A percentile compares a stretch with the other conserved stretches of the same genome.
Conservation (phyloP, 1,140 invertebrate genomes). For the Drosophila orena region DNA sequence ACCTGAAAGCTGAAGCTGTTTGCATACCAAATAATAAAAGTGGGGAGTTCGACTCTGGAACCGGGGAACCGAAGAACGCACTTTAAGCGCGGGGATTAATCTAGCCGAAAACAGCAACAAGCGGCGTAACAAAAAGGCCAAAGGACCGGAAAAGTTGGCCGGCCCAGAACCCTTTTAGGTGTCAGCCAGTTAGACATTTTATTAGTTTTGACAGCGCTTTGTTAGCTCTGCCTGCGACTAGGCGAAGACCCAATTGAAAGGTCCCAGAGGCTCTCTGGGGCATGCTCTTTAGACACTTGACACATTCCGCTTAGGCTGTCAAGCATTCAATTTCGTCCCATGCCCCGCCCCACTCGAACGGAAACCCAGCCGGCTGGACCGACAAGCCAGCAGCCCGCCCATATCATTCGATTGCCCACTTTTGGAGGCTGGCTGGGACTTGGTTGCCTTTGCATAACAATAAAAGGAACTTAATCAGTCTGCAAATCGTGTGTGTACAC, state of each 20-base stretch:
- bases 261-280: conserved; percentile 49
- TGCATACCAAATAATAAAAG: conserved; percentile 81
- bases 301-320: conserved; percentile 71
- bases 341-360: conserved; percentile 6
- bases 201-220: conserved; percentile 84
- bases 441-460: conserved; percentile 63
- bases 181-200: conserved; percentile 67
- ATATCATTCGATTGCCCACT: conserved; percentile 46
- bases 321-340: conserved; percentile 54
- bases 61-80: conserved; percentile 50
- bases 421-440: conserved; percentile 37
- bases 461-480: conserved; percentile 79
- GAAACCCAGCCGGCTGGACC: not conserved
- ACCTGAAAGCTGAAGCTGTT: conserved; percentile 48
- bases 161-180: conserved; percentile 64
- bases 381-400: conserved; percentile 5
- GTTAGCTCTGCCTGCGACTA: conserved; percentile 48
- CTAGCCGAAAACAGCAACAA: conserved; percentile 24
- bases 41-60: conserved; percentile 42
- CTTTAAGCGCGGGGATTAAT: conserved; percentile 73
- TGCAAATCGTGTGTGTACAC: conserved; percentile 67
- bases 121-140: conserved; percentile 29
- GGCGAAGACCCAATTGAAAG: conserved; percentile 54
- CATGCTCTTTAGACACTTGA: conserved; percentile 75
- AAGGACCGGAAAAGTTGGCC: conserved; percentile 29